Conservation (phyloP, 2,797 vertebrate genomes). For the Pseudocheirus occidentalis region DNA sequence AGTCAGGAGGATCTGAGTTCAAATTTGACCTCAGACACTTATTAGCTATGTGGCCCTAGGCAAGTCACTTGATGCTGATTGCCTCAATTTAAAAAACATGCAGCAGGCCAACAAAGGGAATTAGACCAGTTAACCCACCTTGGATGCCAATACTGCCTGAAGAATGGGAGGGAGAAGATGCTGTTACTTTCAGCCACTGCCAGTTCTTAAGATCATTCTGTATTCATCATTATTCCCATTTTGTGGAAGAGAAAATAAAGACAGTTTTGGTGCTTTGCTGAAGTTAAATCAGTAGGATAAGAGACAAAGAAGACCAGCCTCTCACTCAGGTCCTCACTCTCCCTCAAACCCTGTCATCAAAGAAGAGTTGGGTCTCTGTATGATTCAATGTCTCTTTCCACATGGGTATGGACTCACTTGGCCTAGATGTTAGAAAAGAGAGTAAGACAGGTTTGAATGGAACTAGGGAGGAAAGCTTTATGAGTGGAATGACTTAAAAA, state of each 20-base stretch:
- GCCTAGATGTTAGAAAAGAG: slow-evolving; percentile 31
- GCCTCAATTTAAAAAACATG: background rate
- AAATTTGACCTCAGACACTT: background rate
- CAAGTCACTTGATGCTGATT: background rate
- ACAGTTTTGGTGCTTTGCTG: slow-evolving; percentile 13
- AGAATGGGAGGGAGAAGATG: background rate
- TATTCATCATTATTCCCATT: background rate
- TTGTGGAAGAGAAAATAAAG: background rate
- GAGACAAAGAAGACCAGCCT: background rate
- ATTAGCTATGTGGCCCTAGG: background rate
- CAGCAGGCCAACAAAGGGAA: background rate
- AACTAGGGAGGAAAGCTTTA: slow-evolving; percentile 64
- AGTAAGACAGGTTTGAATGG: slow-evolving; percentile 56
- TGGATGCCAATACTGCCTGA: background rate
- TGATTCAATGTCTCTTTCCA: slow-evolving; percentile 27
- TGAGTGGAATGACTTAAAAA: slow-evolving; percentile 51
- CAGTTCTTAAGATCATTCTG: background rate
- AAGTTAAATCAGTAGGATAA: background rate
- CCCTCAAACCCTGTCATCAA: background rate
- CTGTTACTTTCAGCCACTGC: background rate
- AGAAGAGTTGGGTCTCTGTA: background rate
- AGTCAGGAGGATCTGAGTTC: background rate
- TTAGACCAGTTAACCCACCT: background rate
- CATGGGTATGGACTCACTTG: background rate
- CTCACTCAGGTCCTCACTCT: background rate